Conservation (phyloP, 2,113 vertebrate genomes). For the Butorides virescens region DNA sequence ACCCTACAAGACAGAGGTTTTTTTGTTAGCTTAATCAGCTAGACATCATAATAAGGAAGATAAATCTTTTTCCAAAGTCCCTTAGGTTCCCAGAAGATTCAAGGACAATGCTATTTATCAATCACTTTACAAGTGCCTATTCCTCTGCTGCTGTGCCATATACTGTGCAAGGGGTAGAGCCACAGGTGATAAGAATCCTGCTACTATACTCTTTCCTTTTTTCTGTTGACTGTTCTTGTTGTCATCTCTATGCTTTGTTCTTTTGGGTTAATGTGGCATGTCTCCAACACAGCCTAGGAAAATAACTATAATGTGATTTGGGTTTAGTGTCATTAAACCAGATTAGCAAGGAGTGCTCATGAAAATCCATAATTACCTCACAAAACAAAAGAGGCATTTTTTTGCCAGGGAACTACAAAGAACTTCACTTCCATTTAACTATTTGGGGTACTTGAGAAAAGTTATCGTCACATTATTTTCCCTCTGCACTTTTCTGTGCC, state of each 20-base stretch:
- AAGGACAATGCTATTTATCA: background rate
- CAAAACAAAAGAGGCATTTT: conserved; percentile 23
- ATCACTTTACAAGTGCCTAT: background rate
- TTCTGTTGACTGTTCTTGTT: background rate
- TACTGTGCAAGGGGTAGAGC: background rate
- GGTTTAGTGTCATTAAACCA: conserved; percentile 63
- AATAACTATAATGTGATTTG: conserved; percentile 68
- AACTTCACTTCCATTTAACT: background rate
- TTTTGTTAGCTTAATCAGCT: background rate
- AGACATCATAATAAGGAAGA: background rate
- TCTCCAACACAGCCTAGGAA: conserved; percentile 44
- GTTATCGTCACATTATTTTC: background rate
- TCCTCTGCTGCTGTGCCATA: background rate
- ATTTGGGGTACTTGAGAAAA: background rate
- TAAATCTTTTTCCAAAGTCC: background rate
- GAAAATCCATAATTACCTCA: conserved; percentile 69
- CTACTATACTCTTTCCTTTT: background rate
- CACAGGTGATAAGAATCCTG: background rate
- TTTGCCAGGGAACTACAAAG: conserved; percentile 14
- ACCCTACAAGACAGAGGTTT: background rate
- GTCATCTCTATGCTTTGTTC: conserved; percentile 13
- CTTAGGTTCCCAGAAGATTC: background rate
- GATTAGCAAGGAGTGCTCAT: conserved; percentile 59
- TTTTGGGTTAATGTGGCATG: conserved; percentile 36
- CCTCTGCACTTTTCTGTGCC: background rate